Conservation (phyloP, 1,140 invertebrate genomes). For the Melanaphis sacchari region DNA sequence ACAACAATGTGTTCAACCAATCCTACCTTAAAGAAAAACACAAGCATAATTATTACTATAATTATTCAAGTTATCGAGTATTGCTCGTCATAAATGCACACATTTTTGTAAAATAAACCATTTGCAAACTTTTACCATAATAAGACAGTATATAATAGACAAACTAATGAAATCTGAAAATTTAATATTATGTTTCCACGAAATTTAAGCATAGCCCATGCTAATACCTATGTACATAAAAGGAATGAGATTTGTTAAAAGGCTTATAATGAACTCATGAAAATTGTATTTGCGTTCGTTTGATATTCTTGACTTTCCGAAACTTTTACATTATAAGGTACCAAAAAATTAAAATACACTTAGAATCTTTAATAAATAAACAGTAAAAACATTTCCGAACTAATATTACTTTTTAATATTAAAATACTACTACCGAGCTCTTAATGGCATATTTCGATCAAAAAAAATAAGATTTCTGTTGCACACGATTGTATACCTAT, state of each 20-base stretch:
- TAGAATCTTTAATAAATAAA: conserved; percentile 12
- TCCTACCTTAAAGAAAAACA: not conserved
- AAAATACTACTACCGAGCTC: not conserved
- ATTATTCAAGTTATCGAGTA: not conserved
- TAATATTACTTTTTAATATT: conserved; percentile 18
- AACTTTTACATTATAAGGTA: not conserved
- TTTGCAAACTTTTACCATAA: not conserved
- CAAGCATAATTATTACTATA: not conserved
- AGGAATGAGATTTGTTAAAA: not conserved
- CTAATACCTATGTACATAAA: not conserved
- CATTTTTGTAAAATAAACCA: not conserved
- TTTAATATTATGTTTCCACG: not conserved
- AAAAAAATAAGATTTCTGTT: not conserved
- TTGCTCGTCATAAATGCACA: not conserved
- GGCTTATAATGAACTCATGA: not conserved
- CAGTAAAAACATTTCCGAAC: not conserved
- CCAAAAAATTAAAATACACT: conserved; percentile 3
- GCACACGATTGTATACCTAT: not conserved
- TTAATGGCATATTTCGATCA: not conserved
- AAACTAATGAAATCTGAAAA: not conserved
- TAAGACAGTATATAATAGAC: not conserved
- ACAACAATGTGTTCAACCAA: not conserved
- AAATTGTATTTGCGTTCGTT: not conserved
- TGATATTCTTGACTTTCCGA: conserved; percentile 17
- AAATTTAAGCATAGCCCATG: not conserved